These are phyloP conservation scores for Spea multiplicata DNA, from an alignment of 2,113 vertebrate genomes.

Conservation along the genomic window DNA sequence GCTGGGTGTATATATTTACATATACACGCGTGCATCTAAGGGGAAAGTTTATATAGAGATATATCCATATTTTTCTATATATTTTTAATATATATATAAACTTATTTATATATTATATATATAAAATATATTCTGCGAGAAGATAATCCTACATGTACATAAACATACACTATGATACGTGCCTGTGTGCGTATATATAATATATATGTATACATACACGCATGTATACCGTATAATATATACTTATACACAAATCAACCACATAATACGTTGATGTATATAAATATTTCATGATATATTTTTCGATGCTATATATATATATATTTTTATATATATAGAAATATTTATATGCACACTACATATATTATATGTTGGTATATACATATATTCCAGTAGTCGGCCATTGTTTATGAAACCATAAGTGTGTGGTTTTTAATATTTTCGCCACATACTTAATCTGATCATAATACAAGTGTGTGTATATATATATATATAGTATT, in stretches of 20 bases:
- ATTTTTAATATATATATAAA: conserved; percentile 23
- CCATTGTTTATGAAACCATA: no score
- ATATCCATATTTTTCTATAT: conserved; percentile 28
- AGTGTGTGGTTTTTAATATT: no score
- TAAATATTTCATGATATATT: conserved; percentile 31
- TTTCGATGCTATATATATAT: conserved; percentile 34
- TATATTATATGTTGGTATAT: conserved; percentile 2
- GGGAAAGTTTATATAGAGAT: conserved; percentile 4
- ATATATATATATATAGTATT: neutral
- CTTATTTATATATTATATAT: conserved; percentile 35
- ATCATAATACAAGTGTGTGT: no score
- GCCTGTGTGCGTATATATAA: neutral
- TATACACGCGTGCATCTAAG: neutral
- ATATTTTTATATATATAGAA: conserved; percentile 37
- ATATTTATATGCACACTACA: conserved; percentile 21
- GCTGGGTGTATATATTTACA: conserved; percentile 3
- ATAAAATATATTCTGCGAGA: conserved; percentile 11
- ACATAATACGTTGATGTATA: conserved; percentile 17
- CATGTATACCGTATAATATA: neutral
- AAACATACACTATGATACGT: neutral
- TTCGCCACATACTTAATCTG: no score
- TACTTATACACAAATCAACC: neutral
- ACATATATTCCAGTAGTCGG: no score
- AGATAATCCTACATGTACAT: neutral
- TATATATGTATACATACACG: neutral